Evolutionary conservation across 1,140 invertebrate genomes (phyloP).

Genomic region (Lerema accius): DNA sequence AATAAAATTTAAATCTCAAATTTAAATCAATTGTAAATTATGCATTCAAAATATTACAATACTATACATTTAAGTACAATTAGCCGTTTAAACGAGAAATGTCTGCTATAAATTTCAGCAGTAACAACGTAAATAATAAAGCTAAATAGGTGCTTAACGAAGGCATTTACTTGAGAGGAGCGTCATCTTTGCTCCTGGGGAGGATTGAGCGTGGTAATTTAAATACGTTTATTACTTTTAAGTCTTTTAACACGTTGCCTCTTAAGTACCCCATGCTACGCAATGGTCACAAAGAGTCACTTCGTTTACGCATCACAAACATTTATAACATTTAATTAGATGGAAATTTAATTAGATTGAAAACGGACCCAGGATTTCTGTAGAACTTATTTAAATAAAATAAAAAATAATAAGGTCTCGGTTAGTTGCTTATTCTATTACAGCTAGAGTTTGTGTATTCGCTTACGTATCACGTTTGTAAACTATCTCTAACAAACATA

Average conservation of each 20-base stretch:
- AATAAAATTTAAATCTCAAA: not conserved
- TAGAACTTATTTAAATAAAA: no score
- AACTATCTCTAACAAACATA: no score
- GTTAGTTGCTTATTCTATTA: no score
- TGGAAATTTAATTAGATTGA: no score
- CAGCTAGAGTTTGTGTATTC: no score
- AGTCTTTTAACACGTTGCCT: conserved; percentile 2
- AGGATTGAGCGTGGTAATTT: conserved; percentile 12
- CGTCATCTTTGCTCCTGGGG: conserved; percentile 17
- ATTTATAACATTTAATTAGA: no score
- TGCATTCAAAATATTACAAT: conserved; percentile 8
- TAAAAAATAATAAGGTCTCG: no score
- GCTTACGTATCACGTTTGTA: no score
- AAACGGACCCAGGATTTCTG: no score
- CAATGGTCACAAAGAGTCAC: not conserved
- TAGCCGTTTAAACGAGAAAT: conserved; percentile 17
- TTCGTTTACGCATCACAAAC: no score
- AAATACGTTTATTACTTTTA: conserved; percentile 26
- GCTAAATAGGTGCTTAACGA: conserved; percentile 27
- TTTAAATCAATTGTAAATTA: not conserved
- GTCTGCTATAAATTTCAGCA: conserved; percentile 13
- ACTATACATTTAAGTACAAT: conserved; percentile 6
- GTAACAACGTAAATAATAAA: conserved; percentile 27
- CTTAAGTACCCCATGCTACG: not conserved
- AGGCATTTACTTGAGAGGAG: conserved; percentile 21